Evolutionary conservation across 2,113 vertebrate species (phyloP).

Genomic region (Heloderma charlesbogerti): DNA sequence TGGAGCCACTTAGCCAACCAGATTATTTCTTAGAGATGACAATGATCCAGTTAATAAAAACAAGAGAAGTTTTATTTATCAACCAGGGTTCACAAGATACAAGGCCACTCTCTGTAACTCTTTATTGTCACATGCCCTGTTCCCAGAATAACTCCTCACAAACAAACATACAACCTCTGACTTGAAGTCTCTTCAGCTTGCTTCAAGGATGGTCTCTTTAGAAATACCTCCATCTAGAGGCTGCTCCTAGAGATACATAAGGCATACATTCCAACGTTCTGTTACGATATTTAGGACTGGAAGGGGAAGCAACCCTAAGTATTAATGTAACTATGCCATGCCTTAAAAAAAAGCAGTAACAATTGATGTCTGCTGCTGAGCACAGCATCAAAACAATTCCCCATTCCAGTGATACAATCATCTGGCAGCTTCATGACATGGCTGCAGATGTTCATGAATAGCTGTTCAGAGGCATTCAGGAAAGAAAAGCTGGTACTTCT

Average conservation of each 20-base stretch:
- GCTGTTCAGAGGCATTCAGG: slow-evolving; percentile 11
- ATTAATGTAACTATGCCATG: background rate
- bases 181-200: background rate
- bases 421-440: slow-evolving; percentile 27
- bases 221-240: background rate
- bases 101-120: background rate
- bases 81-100: background rate
- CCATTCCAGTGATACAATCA: slow-evolving; percentile 10
- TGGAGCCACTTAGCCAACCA: background rate
- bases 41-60: background rate
- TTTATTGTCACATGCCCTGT: background rate
- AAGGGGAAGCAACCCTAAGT: background rate
- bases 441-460: slow-evolving; percentile 27
- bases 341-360: background rate
- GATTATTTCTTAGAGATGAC: background rate
- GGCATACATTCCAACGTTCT: background rate
- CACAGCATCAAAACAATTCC: slow-evolving; percentile 18
- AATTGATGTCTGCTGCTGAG: slow-evolving; percentile 11
- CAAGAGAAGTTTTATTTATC: background rate
- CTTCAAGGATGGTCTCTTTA: background rate
- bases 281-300: background rate
- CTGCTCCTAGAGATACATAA: background rate
- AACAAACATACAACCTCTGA: background rate
- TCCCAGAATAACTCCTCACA: background rate
- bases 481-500: slow-evolving; percentile 28